Percentiles rank a stretch among this genome's conserved stretches.
phyloP scores from a whole-genome alignment of 2,888 invertebrate species.

The Calliopum simillimum region DNA sequence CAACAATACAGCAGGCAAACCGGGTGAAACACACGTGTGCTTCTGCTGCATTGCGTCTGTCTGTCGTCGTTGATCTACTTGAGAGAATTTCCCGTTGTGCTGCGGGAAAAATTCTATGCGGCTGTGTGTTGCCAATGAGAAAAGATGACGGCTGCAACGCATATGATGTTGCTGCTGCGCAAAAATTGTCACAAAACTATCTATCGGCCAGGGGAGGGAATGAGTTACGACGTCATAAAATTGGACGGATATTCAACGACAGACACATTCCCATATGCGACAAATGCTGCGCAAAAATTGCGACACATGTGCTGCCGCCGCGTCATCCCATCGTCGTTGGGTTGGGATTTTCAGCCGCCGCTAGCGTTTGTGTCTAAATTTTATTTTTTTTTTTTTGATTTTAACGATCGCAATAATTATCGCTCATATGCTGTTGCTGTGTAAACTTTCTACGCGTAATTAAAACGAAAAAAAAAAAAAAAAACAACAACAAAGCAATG shows the following conservation, averaged over 20 bases:
- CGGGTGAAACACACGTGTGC: constrained; percentile 32
- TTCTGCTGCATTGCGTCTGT: background rate
- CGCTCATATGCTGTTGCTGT: constrained; percentile 13
- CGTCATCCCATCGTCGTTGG: background rate
- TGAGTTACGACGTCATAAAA: constrained; percentile 36
- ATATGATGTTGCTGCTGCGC: background rate
- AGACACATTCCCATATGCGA: background rate
- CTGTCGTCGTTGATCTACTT: too few relatives aligned
- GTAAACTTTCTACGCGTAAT: constrained; percentile 37
- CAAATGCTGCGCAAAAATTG: constrained; percentile 6
- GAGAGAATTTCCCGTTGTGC: too few relatives aligned
- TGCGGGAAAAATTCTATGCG: background rate
- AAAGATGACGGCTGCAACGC: too few relatives aligned
- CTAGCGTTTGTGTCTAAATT: background rate
- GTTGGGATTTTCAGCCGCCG: background rate
- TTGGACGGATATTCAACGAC: background rate
- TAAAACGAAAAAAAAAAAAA: constrained; percentile 4
- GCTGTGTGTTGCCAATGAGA: too few relatives aligned
- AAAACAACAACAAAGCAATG: too few relatives aligned
- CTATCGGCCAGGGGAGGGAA: background rate
- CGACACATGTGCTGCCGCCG: constrained; percentile 17
- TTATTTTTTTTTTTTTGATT: background rate
- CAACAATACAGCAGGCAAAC: background rate
- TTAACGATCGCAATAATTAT: constrained; percentile 31
- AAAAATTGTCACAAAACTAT: constrained; percentile 7